Base-by-base conservation (phyloP, 2,797 vertebrate species). In the Sebastiscus albofasciatus region DNA sequence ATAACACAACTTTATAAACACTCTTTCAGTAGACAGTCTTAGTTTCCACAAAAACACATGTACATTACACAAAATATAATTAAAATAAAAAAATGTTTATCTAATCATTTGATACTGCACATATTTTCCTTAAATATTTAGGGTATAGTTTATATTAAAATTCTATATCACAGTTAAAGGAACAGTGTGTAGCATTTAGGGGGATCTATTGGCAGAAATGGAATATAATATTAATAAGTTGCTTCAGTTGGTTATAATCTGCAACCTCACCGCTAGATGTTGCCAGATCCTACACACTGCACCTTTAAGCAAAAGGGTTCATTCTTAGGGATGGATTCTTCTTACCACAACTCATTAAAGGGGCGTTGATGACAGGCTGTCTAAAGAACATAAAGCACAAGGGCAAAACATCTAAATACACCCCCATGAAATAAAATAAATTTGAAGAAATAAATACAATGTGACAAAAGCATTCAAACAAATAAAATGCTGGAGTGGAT, bases 401-500 rank as follows among this genome's bases (percentile, higher is more conserved):
- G 52, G 31, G 6, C 24, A 81, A 67, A 78, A 71, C 31, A 88
- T 67, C 14, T 70, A 26, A 59, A 81, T 29, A 82, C 3, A 59
- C 1, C 13, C 20, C 3, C 27, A 46, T 2, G 31, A 31, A 85
- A 68, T 67, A 72, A 69, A 81, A 74, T 55, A 27, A 52, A 67
- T 27, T 61, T 10, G 22, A 12, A 72, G 7, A 79, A 79, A 88
- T 29, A 82, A 82, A 81, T 62, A 78, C 9, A 68, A 55, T 12
- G 2, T 58, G 64, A 61, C 22, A 72, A 68, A 18, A 67, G 6
- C n/a, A 49, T 64, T 29, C 12, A 7, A 77, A 76, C 16, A 70
- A 80, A 77, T 10, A 49, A 34, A 58, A 65, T 52, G 5, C 12
- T 70, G 80, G 69, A 91, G 83, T 87, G 87, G 67, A 85, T 2